Percentiles rank a stretch among this genome's conserved stretches.
Conservation (phyloP, 2,797 vertebrate genomes). For the Epinephelus coioides region DNA sequence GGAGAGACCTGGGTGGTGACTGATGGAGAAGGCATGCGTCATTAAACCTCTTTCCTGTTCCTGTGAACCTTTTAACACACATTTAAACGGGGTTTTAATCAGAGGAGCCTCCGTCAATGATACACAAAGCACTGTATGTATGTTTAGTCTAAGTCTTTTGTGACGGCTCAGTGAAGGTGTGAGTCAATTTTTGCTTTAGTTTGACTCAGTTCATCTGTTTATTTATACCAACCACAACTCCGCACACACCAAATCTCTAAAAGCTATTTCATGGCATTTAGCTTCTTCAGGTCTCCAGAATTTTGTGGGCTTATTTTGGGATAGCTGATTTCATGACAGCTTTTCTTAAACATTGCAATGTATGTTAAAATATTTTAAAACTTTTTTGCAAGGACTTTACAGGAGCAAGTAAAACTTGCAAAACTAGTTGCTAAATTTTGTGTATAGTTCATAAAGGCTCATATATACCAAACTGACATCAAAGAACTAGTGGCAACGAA, state of each 20-base stretch:
- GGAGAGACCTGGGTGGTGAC: conserved; percentile 15
- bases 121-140: not conserved
- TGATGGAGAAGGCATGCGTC: conserved; percentile 32
- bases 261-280: not conserved
- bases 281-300: not conserved
- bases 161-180: not conserved
- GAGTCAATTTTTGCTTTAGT: conserved; percentile 6
- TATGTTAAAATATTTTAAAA: too few relatives aligned
- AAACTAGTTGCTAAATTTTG: too few relatives aligned
- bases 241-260: not conserved
- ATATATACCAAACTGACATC: too few relatives aligned
- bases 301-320: too few relatives aligned
- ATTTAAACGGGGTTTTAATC: not conserved
- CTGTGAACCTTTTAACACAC: conserved; percentile 20
- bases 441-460: too few relatives aligned
- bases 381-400: too few relatives aligned
- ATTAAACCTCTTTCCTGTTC: conserved; percentile 9
- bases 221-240: not conserved
- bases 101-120: not conserved
- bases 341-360: too few relatives aligned
- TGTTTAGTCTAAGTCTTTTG: conserved; percentile 10
- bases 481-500: too few relatives aligned
- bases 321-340: too few relatives aligned
- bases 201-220: not conserved
- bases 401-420: too few relatives aligned